Percentiles rank a stretch among this genome's conserved stretches.
phyloP scores from a whole-genome alignment of 2,888 invertebrate genomes.

The Mesorhabditis belari region DNA sequence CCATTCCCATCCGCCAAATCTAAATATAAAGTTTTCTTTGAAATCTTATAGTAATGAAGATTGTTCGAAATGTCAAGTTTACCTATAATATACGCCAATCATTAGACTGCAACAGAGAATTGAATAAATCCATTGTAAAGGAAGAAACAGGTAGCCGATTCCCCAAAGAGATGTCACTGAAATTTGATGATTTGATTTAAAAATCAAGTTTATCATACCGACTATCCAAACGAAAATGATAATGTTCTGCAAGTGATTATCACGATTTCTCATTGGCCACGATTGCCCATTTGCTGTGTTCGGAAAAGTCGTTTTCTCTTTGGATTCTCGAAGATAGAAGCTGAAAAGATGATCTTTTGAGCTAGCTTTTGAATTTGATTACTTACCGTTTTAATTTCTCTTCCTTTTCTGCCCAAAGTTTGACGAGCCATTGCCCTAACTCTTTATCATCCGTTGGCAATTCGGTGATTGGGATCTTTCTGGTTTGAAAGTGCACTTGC shows the following conservation, averaged over 20 bases:
- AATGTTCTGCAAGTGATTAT: neutral
- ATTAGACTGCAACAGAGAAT: neutral
- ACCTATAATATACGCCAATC: neutral
- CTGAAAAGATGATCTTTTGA: neutral
- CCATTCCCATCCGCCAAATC: neutral
- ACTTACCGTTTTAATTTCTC: slow-evolving; percentile 37
- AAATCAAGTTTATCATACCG: neutral
- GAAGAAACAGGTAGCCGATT: neutral
- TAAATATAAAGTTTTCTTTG: neutral
- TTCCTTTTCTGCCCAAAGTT: slow-evolving; percentile 55
- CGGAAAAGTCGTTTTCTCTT: neutral
- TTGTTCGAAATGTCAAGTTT: too few species aligned
- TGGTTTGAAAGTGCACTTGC: slow-evolving; percentile 56
- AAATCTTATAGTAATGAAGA: neutral
- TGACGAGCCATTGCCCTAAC: slow-evolving; percentile 52
- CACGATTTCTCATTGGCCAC: neutral
- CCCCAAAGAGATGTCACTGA: neutral
- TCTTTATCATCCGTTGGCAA: slow-evolving; percentile 51
- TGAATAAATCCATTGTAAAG: neutral
- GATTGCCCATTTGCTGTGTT: neutral
- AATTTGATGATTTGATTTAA: neutral
- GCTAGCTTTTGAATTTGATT: neutral
- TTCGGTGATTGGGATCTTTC: slow-evolving; percentile 30
- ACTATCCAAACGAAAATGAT: neutral
- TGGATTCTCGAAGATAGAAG: neutral